Conservation (phyloP, 2,113 vertebrate genomes). For the Hippopotamus amphibius region DNA sequence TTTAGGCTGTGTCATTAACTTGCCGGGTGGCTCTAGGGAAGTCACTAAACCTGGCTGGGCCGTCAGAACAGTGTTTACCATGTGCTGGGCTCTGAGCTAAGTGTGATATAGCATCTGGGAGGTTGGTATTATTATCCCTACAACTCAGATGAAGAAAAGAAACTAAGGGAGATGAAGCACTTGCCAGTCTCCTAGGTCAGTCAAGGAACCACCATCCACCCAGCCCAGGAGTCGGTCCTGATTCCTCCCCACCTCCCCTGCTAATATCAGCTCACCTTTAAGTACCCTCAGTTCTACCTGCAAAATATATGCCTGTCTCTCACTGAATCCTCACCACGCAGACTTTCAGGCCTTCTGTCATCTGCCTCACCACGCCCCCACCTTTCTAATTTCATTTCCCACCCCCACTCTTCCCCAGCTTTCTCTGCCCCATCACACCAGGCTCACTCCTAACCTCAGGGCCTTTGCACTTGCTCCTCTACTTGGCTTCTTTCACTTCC, state of each 20-base stretch:
- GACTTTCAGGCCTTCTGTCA: neutral
- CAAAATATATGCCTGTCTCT: neutral
- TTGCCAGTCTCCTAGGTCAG: neutral
- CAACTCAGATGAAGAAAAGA: neutral
- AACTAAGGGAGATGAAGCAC: neutral
- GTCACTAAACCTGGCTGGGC: neutral
- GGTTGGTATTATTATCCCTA: no score
- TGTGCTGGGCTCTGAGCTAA: neutral
- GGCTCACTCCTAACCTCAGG: neutral
- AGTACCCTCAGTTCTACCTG: neutral
- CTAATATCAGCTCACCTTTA: neutral
- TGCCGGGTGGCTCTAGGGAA: neutral
- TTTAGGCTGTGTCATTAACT: neutral
- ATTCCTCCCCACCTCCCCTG: neutral
- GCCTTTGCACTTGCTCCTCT: neutral
- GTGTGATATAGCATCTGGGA: rapidly evolving
- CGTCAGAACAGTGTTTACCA: rapidly evolving
- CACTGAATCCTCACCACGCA: neutral
- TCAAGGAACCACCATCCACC: neutral
- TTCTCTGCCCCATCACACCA: neutral
- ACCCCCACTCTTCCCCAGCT: rapidly evolving
- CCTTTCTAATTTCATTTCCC: neutral
- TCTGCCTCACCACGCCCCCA: rapidly evolving
- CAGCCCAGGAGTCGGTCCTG: neutral
- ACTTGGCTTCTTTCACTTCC: neutral